Evolutionary conservation across 2,888 invertebrate genomes (phyloP), one percentile per base, ranked within the genome.

Genomic region (Neocrepidodera transversa): DNA sequence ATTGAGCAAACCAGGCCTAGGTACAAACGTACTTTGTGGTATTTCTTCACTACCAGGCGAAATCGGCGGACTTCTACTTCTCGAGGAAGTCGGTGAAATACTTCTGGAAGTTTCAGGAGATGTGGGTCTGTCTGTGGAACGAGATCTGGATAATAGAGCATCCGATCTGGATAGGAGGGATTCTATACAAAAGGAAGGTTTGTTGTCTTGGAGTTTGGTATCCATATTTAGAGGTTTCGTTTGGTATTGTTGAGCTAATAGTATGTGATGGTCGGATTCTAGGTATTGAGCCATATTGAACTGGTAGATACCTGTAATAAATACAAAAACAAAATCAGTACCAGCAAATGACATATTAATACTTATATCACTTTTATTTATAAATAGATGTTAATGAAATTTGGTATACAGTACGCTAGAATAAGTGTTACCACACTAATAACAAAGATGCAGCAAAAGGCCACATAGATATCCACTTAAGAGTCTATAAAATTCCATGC

Each of bases 121-220:
- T 1, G 64, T 63, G 53, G 76, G 70, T 26, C 76, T 69, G 4
- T 76, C 73, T 16, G 77, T 75, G 59, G 71, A 72, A 51, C 78
- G 72, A 16, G 71, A 72, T 49, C 78, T 72, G 0, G 93, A 92
- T 1, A 95, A 79, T 2, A 95, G 79, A 0, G 95, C 45, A 16
- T 78, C 75, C 59, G 72, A 72, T 52, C 78, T 72, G 0, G 93
- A 92, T 1, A 95, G 79, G 1, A 95, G 79, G 0, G 95, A 94
- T 74, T 95, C 95, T 67, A 95, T 95, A 75, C 95, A 93, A 75
- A 95, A 95, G 0, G 94, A 93, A 50, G 91, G 75, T 67, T 80
- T 80, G 55, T 71, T 76, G 65, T 79, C 79, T 57, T 76, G 77
- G 14, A 79, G 70, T 68, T 79, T 79, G n/a, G 79, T 78, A 60